Conservation (phyloP, 30 jellyfish, hydroid and myxozoan genomes). For the Rhopilema esculentum region DNA sequence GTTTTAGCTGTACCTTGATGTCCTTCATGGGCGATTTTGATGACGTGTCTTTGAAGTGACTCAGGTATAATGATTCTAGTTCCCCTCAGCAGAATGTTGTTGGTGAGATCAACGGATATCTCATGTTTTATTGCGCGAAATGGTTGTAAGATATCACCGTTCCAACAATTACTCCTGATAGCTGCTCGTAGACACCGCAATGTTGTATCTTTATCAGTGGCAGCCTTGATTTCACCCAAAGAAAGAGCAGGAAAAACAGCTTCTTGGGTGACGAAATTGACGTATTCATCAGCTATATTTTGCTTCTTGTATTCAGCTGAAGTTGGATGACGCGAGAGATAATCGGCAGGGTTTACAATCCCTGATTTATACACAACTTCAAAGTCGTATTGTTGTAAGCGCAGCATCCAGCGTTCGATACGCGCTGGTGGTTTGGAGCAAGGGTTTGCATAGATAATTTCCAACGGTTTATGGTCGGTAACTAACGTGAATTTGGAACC, state of each 20-base stretch:
- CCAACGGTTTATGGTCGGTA: constrained; percentile 12
- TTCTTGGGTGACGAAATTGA: constrained; percentile 1
- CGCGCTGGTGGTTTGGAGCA: neutral
- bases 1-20: constrained; percentile 69
- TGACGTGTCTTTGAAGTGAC: constrained; percentile 10
- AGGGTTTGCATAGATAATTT: neutral
- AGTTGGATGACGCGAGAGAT: constrained; percentile 32
- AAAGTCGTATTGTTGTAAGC: neutral
- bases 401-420: neutral
- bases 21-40: constrained; percentile 52
- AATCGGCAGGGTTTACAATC: constrained; percentile 50
- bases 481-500: constrained; percentile 17
- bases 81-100: constrained; percentile 47
- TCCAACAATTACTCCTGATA: constrained; percentile 7
- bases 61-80: constrained; percentile 43
- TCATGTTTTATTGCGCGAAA: constrained; percentile 15
- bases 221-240: neutral
- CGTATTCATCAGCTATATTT: constrained; percentile 11
- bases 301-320: neutral
- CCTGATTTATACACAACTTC: constrained; percentile 20
- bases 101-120: constrained; percentile 13
- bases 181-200: constrained; percentile 10
- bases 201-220: neutral
- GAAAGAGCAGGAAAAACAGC: constrained; percentile 4
- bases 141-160: constrained; percentile 27